Conservation (phyloP, 2,113 vertebrate species). For the Elgaria multicarinata region DNA sequence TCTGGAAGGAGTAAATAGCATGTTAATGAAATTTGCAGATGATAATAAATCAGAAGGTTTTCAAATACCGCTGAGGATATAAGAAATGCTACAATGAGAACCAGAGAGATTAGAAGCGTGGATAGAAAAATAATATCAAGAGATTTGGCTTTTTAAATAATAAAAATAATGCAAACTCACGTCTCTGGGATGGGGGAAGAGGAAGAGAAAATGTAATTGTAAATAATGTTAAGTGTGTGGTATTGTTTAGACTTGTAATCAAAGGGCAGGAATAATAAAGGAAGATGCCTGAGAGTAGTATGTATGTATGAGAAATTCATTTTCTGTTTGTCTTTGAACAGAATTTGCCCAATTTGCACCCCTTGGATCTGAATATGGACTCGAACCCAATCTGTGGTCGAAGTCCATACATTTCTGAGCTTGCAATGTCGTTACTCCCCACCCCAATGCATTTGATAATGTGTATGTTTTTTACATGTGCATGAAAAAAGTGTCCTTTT, state of each 20-base stretch:
- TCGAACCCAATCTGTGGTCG: too few species aligned
- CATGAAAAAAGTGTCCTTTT: too few species aligned
- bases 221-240: neutral
- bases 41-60: slow-evolving; percentile 33
- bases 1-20: slow-evolving; percentile 48
- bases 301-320: neutral
- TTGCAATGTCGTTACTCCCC: too few species aligned
- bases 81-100: slow-evolving; percentile 40
- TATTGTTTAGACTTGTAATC: neutral
- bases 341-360: too few species aligned
- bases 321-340: too few species aligned
- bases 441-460: too few species aligned
- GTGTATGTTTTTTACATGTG: too few species aligned
- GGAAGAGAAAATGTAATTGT: neutral
- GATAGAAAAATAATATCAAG: slow-evolving; percentile 43
- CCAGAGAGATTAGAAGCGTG: slow-evolving; percentile 23
- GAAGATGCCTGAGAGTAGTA: accelerated
- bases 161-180: slow-evolving; percentile 30
- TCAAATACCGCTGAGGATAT: neutral
- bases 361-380: too few species aligned
- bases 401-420: too few species aligned
- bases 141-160: slow-evolving; percentile 18
- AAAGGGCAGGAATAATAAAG: accelerated
- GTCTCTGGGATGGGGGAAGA: neutral
- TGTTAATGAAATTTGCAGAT: slow-evolving; percentile 28